Base-by-base conservation (phyloP, 35 echinoderm and acorn worm species). In the Holothuria glaberrima region DNA sequence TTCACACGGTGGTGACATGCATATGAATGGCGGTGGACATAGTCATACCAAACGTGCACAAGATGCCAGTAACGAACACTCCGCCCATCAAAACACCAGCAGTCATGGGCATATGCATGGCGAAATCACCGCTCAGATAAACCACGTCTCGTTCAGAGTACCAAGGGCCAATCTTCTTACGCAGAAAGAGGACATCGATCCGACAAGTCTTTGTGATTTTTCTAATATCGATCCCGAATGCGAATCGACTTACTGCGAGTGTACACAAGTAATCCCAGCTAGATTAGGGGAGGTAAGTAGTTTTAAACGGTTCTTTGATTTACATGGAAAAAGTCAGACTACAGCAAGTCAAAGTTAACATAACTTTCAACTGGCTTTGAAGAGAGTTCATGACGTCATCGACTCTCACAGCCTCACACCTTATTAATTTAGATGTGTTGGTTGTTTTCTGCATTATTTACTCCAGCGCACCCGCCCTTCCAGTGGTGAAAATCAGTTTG, bases 111-210 rank as follows among this genome's bases (percentile, higher is more conserved):
- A 75, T 41, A 21, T 12, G 12, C 80, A 84, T 27, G 80, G 80
- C 9, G 52, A 35, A 38, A 84, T 4, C 25, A 84, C 80, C 4
- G 6, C 80, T 33, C 80, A 84, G 30, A 84, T 84, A 32, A 84
- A 84, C 57, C 56, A 84, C 21, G 80, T 56, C 25, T 84, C 80
- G 12, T 84, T 84, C 80, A 48, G 13, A 9, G 25, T 61, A 2
- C 80, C 80, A n/a, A 13, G 46, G 38, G 80, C 52, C 0, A 84
- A 61, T n/a, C 80, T 84, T 2, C 80, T 84, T 84, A 84, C 80
- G 3, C 80, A 84, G 30, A 6, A 5, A 36, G 80, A 38, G 4
- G 59, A 84, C 29, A 64, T 84, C 27, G 80, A 84, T 36, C 80
- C 80, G 21, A 62, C 80, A 54, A 84, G 56, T 22, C 31, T 84